Evolutionary conservation across 2,113 vertebrate genomes (phyloP), one percentile per base, ranked within the genome.

Genomic region (Podiceps cristatus): DNA sequence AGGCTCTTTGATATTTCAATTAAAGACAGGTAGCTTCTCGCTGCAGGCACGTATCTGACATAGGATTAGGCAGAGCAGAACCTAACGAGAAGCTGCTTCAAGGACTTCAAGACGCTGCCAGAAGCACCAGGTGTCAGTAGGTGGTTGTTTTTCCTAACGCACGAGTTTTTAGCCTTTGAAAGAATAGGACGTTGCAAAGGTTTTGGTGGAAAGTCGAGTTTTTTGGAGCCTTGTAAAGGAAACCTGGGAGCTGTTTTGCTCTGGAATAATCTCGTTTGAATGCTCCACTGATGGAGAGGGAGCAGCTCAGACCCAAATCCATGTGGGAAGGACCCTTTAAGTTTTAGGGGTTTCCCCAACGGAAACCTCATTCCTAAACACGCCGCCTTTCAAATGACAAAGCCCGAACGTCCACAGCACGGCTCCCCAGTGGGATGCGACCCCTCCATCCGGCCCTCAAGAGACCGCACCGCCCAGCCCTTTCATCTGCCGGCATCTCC

Each of bases 341-440:
- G 11, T 10, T 72, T 47, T 19, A 11, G 18, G 25, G 3, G 12
- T 64, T 87, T 78, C 18, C 60, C 27, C 7, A 2, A 22, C 4
- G n/a, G 83, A 67, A 94, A 60, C 27, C 37, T 45, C 7, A 0
- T n/a, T 50, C 59, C 59, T 29, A 42, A 56, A 29, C 19, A 4
- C 5, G 0, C 16, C 4, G 0, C 14, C 42, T 27, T 24, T 3
- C 18, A n/a, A 52, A 23, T 1, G 9, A 20, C n/a, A 16, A 37
- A 85, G 45, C 42, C 73, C 7, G 2, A 47, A 47, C 1, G 1
- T 13, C 23, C 58, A 13, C 64, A 49, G 25, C 42, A 1, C 12
- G 1, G 24, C 19, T 45, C 23, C 35, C 35, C 1, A 5, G 23
- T 18, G 28, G 40, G 40, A 19, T 0, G 8, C 1, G 3, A 44